Evolutionary conservation across 1,140 invertebrate species (phyloP).

Genomic region (Cotesia glomerata): DNA sequence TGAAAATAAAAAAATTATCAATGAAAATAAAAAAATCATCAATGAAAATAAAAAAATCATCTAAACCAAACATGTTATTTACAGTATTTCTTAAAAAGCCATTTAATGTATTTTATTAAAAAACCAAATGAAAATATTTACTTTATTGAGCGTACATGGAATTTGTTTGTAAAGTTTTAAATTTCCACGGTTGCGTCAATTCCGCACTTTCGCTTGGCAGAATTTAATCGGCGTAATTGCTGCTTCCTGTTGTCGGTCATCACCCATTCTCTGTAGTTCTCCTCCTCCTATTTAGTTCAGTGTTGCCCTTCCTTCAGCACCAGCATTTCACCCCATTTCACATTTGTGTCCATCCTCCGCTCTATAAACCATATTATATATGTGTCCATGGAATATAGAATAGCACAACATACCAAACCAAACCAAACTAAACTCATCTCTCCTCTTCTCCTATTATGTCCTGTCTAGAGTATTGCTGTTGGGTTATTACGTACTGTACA

Average conservation of each 20-base stretch:
- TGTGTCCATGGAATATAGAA: too few species aligned
- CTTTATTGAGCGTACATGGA: conserved; percentile 7
- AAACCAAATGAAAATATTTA: background rate
- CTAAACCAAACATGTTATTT: too few species aligned
- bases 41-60: background rate
- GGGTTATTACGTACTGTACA: background rate
- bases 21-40: background rate
- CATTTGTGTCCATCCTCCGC: background rate
- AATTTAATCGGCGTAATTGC: conserved; percentile 59
- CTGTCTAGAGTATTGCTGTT: background rate
- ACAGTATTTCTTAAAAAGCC: background rate
- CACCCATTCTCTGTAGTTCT: conserved; percentile 12
- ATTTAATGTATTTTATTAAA: background rate
- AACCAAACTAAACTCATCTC: background rate
- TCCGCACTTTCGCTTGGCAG: conserved; percentile 50
- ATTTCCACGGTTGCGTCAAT: conserved; percentile 52
- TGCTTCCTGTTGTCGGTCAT: conserved; percentile 54
- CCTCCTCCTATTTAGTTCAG: background rate
- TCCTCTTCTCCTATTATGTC: background rate
- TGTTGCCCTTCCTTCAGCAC: background rate
- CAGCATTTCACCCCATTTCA: background rate
- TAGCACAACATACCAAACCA: too few species aligned
- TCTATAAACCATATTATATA: background rate
- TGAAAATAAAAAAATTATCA: too few species aligned
- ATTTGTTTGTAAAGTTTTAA: conserved; percentile 38